Percentiles rank a stretch among this genome's conserved stretches.
Conservation (phyloP, 2,888 invertebrate species). For the Ichneumon xanthorius region DNA sequence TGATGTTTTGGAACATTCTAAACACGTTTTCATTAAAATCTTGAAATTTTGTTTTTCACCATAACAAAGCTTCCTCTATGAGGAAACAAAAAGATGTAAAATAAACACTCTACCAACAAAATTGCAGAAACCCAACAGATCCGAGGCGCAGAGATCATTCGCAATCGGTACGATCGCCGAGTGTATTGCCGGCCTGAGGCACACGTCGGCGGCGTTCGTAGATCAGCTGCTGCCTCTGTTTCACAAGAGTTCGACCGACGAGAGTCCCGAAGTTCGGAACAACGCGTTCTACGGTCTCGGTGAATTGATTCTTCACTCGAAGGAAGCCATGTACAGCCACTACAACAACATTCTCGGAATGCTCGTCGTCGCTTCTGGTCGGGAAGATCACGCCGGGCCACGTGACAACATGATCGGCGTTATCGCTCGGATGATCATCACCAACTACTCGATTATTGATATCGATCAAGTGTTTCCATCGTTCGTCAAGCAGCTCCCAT, state of each 20-base stretch:
- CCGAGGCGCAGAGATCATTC: constrained; percentile 89
- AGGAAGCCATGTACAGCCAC: constrained; percentile 87
- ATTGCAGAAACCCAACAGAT: constrained; percentile 88
- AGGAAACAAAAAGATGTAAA: background rate
- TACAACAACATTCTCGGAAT: constrained; percentile 89
- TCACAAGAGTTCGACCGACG: constrained; percentile 87
- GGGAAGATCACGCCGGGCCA: constrained; percentile 88
- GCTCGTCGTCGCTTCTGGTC: constrained; percentile 88
- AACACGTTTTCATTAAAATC: no score
- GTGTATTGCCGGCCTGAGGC: constrained; percentile 88
- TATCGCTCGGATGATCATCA: constrained; percentile 90
- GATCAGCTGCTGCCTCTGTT: constrained; percentile 88
- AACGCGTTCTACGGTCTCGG: constrained; percentile 92
- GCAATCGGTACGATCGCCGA: constrained; percentile 91
- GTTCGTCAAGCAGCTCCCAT: constrained; percentile 89
- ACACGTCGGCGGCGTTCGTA: constrained; percentile 86
- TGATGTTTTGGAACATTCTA: no score
- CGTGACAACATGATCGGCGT: constrained; percentile 93
- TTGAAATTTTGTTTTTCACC: no score
- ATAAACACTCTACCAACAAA: constrained; percentile 28
- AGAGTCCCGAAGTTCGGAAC: constrained; percentile 90
- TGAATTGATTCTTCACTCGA: constrained; percentile 89
- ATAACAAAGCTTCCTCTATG: no score
- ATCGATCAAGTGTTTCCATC: constrained; percentile 91
- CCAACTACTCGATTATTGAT: constrained; percentile 88